phyloP scores from a whole-genome alignment of 2,888 invertebrate species.

The Cosmorhoe ocellata region DNA sequence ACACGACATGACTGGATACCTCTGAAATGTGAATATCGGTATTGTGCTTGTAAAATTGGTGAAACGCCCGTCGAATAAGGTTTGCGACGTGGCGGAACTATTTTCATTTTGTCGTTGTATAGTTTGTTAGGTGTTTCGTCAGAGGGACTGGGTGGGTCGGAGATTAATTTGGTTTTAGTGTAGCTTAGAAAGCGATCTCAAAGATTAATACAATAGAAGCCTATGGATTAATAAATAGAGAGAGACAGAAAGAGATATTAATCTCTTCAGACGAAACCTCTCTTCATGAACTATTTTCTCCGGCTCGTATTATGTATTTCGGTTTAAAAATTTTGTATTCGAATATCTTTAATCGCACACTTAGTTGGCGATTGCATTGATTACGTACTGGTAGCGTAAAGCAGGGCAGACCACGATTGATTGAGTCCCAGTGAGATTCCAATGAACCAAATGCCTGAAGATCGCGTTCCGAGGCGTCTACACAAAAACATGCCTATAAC shows the following conservation, averaged over 20 bases:
- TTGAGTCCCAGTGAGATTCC: slow-evolving; percentile 16
- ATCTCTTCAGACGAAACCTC: too few species aligned
- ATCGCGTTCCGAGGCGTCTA: slow-evolving; percentile 9
- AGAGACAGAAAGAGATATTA: too few species aligned
- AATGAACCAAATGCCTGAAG: slow-evolving; percentile 13
- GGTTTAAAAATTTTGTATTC: too few species aligned
- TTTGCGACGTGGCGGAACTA: slow-evolving; percentile 8
- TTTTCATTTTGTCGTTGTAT: slow-evolving; percentile 17
- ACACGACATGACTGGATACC: slow-evolving; percentile 11
- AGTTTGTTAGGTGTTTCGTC: slow-evolving; percentile 3
- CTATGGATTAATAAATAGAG: too few species aligned
- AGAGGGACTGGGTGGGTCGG: not conserved
- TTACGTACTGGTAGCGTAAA: not conserved
- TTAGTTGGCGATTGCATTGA: not conserved
- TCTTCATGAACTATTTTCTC: too few species aligned
- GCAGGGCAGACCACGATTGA: slow-evolving; percentile 7
- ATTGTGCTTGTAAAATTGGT: slow-evolving; percentile 5
- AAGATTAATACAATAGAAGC: not conserved
- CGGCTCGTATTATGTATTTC: too few species aligned
- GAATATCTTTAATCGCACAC: too few species aligned
- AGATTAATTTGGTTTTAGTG: slow-evolving; percentile 11
- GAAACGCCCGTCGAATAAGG: not conserved
- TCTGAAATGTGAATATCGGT: not conserved
- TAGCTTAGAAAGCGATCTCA: not conserved
- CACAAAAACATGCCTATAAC: not conserved